phyloP scores from a whole-genome alignment of 2,113 vertebrate species.

The Campylomormyrus tamandua region DNA sequence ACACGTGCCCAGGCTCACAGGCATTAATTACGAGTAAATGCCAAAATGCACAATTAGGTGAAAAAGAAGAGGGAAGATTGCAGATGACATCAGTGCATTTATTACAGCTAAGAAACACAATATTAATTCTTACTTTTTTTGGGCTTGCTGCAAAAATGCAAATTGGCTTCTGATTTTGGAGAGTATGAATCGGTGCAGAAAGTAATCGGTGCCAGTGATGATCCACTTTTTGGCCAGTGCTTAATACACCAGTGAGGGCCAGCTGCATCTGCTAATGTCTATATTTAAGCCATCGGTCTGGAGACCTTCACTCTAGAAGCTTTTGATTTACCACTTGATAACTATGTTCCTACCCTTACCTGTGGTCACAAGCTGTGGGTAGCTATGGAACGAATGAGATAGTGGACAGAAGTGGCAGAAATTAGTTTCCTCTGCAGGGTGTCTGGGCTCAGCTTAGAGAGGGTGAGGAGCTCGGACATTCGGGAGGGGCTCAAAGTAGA shows the following conservation, averaged over 20 bases:
- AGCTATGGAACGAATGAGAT: not conserved
- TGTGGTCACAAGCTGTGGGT: not conserved
- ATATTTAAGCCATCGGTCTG: not conserved
- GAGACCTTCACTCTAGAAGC: not conserved
- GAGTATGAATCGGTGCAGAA: not conserved
- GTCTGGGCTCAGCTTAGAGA: not conserved
- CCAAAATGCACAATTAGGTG: not conserved
- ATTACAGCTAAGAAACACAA: not conserved
- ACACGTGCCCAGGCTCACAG: not conserved
- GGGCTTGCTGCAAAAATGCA: not conserved
- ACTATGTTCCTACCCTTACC: not conserved
- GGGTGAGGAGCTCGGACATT: not conserved
- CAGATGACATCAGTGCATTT: not conserved
- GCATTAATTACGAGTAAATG: conserved; percentile 1
- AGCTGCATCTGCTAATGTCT: not conserved
- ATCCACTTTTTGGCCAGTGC: not conserved
- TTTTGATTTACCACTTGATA: not conserved
- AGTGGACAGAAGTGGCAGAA: not conserved
- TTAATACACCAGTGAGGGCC: not conserved
- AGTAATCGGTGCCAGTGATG: not conserved
- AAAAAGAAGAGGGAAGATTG: not conserved
- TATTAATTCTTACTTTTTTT: not conserved
- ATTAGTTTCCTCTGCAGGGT: not conserved
- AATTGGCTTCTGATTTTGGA: not conserved
- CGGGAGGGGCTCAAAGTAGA: not conserved